A percentile compares a stretch with the other conserved stretches of the same genome.
phyloP scores from a whole-genome alignment of 2,797 vertebrate species.

The Tamandua tetradactyla region DNA sequence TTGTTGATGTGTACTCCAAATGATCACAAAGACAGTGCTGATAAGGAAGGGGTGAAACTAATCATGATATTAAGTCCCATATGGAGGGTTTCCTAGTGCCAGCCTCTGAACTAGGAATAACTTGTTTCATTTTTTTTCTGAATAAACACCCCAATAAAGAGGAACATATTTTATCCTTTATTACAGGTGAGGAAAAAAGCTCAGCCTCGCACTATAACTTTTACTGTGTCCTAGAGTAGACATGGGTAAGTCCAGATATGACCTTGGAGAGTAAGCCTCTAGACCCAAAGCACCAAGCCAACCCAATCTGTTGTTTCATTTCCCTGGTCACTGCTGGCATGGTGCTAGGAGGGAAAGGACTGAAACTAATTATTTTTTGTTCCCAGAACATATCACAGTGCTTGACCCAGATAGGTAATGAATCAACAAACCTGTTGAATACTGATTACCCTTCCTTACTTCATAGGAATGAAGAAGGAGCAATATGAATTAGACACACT shows the following conservation, averaged over 20 bases:
- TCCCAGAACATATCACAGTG: background rate
- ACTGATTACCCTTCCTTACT: background rate
- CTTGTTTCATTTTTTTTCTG: background rate
- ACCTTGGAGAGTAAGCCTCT: no score
- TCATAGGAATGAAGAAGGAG: background rate
- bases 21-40: no score
- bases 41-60: background rate
- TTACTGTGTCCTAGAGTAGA: no score
- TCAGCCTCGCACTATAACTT: no score
- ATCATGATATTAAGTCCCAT: background rate
- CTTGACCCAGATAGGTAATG: background rate
- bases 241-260: no score
- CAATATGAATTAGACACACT: fast-evolving
- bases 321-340: background rate
- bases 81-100: background rate
- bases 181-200: background rate
- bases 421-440: background rate
- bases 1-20: no score
- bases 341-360: background rate
- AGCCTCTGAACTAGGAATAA: background rate
- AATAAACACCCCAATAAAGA: background rate
- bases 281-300: background rate
- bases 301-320: background rate
- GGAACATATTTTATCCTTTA: background rate
- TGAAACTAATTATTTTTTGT: background rate